These are phyloP conservation scores for Lordiphosa mommai DNA, from an alignment of 1,140 invertebrate genomes.

Conservation along the genomic window DNA sequence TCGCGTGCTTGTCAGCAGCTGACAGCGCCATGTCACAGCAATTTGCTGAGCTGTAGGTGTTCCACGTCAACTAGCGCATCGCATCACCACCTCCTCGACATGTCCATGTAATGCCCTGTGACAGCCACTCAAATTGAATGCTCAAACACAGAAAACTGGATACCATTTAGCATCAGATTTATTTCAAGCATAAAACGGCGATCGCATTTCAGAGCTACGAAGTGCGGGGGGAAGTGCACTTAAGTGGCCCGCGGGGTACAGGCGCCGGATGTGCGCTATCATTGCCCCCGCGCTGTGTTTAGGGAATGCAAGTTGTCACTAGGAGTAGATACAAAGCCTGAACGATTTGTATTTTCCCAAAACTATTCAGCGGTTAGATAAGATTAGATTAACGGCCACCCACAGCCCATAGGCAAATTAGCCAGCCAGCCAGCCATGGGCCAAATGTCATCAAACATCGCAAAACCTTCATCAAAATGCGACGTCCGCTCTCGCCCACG, in stretches of 20 bases:
- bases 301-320: conserved; percentile 36
- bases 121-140: conserved; percentile 66
- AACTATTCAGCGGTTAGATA: conserved; percentile 15
- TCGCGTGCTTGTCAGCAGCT: conserved; percentile 72
- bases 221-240: conserved; percentile 39
- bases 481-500: conserved; percentile 77
- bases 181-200: conserved; percentile 69
- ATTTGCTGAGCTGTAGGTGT: conserved; percentile 64
- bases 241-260: conserved; percentile 51
- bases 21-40: conserved; percentile 74
- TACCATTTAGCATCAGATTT: conserved; percentile 69
- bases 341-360: conserved; percentile 39
- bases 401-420: conserved; percentile 54
- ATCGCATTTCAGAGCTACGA: conserved; percentile 56
- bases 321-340: conserved; percentile 25
- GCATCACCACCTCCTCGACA: conserved; percentile 33
- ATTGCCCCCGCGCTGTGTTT: conserved; percentile 10
- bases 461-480: conserved; percentile 47
- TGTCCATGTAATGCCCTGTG: conserved; percentile 48
- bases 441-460: conserved; percentile 36
- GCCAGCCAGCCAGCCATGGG: conserved; percentile 10
- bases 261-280: conserved; percentile 64
- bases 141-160: conserved; percentile 38
- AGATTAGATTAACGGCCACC: conserved; percentile 35
- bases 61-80: conserved; percentile 19